Percentiles rank a stretch among this genome's conserved stretches.
These are phyloP conservation scores for Podilymbus podiceps DNA, from an alignment of 2,113 vertebrate genomes.

Conservation along the genomic window DNA sequence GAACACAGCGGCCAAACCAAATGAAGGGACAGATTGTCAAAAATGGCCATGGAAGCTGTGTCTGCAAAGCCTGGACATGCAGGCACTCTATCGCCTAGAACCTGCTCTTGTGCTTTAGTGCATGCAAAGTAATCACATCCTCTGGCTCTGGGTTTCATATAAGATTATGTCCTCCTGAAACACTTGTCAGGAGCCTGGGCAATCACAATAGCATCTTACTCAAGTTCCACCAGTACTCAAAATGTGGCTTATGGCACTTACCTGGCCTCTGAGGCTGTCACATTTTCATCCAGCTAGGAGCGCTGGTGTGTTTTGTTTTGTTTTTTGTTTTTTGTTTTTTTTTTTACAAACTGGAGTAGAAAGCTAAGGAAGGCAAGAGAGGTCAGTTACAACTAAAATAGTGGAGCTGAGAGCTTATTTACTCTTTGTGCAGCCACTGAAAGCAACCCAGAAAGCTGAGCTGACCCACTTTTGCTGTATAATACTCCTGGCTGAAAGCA, in stretches of 20 bases:
- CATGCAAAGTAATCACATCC: background rate
- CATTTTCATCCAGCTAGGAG: background rate
- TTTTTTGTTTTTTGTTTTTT: background rate
- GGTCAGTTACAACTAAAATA: background rate
- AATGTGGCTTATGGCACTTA: accelerated
- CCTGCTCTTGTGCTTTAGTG: background rate
- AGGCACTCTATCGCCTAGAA: background rate
- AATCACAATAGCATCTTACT: background rate
- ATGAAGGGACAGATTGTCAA: background rate
- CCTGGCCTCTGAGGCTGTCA: background rate
- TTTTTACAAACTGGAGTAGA: background rate
- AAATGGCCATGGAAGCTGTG: background rate
- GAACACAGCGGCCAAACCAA: accelerated
- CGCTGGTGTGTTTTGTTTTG: no score
- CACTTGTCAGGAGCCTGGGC: background rate
- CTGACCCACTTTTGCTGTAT: background rate
- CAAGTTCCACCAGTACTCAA: background rate
- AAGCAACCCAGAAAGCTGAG: background rate
- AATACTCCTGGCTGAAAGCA: background rate
- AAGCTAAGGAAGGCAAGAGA: background rate
- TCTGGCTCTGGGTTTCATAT: background rate
- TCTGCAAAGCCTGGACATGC: background rate
- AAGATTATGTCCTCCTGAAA: background rate
- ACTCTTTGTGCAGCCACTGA: background rate
- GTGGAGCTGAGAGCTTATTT: background rate